A percentile compares a stretch with the other conserved stretches of the same genome.
These are phyloP conservation scores for Sebastes trivittatus DNA, from an alignment of 2,797 vertebrate genomes.

Conservation along the genomic window DNA sequence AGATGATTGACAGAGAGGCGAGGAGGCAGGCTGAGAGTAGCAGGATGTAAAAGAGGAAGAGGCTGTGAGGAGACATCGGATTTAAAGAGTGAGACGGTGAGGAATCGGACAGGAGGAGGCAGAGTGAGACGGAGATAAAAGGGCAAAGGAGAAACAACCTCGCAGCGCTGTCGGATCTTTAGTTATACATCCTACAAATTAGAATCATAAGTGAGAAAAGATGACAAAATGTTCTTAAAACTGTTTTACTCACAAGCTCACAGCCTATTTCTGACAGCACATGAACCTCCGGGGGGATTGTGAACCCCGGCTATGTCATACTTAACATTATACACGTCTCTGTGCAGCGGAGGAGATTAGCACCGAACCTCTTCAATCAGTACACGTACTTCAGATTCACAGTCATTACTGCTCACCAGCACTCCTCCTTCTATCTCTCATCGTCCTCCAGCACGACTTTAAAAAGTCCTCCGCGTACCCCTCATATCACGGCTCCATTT, in stretches of 20 bases:
- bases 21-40: neutral
- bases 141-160: neutral
- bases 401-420: conserved; percentile 6
- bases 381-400: conserved; percentile 8
- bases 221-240: conserved; percentile 15
- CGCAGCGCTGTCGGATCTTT: neutral
- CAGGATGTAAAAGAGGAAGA: neutral
- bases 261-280: conserved; percentile 1
- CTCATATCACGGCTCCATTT: conserved; percentile 5
- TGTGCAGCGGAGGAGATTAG: conserved; percentile 9
- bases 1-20: conserved; percentile 34
- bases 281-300: conserved; percentile 11
- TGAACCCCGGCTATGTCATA: conserved; percentile 9
- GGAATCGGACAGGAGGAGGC: neutral
- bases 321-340: conserved; percentile 16
- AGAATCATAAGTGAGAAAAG: neutral
- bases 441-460: conserved; percentile 16
- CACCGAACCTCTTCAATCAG: conserved; percentile 37
- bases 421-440: neutral
- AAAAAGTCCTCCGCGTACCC: neutral
- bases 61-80: neutral
- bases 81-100: neutral
- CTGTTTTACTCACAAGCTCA: neutral
- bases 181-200: neutral
- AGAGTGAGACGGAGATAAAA: conserved; percentile 1